Evolutionary conservation across 2,797 vertebrate species (phyloP).

Genomic region (Apogon hyalosoma): DNA sequence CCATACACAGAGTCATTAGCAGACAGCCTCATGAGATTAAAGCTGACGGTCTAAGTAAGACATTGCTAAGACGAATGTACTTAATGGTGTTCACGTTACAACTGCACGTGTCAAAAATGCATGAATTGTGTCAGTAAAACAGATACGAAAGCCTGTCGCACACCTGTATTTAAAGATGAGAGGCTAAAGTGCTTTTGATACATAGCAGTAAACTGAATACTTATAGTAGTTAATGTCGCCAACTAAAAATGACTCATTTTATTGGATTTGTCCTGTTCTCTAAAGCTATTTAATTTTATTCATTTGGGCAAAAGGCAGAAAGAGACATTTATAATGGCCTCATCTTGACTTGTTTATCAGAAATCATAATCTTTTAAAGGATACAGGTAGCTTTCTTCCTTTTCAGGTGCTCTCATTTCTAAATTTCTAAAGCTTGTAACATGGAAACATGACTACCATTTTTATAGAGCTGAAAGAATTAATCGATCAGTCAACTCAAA

Average conservation of each 20-base stretch:
- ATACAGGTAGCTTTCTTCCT: conserved; percentile 23
- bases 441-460: conserved; percentile 1
- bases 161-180: neutral
- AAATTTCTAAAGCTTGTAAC: conserved; percentile 19
- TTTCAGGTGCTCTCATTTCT: conserved; percentile 15
- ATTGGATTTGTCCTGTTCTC: conserved; percentile 3
- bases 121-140: conserved; percentile 7
- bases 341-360: conserved; percentile 31
- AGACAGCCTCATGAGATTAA: conserved; percentile 15
- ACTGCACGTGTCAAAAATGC: conserved; percentile 10
- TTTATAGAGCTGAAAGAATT: too few relatives aligned
- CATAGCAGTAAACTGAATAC: neutral
- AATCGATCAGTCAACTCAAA: too few relatives aligned
- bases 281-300: neutral
- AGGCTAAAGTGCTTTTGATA: neutral
- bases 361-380: conserved; percentile 42
- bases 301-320: conserved; percentile 16
- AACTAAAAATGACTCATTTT: conserved; percentile 1
- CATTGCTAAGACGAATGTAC: conserved; percentile 12
- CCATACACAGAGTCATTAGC: neutral
- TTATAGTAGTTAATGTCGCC: neutral
- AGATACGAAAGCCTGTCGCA: neutral
- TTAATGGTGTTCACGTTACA: conserved; percentile 12
- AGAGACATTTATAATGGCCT: conserved; percentile 17
- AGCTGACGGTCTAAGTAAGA: conserved; percentile 18